Percentiles rank a stretch among this genome's conserved stretches.
phyloP scores from a whole-genome alignment of 35 echinoderm and acorn worm species.

The Lytechinus variegatus region DNA sequence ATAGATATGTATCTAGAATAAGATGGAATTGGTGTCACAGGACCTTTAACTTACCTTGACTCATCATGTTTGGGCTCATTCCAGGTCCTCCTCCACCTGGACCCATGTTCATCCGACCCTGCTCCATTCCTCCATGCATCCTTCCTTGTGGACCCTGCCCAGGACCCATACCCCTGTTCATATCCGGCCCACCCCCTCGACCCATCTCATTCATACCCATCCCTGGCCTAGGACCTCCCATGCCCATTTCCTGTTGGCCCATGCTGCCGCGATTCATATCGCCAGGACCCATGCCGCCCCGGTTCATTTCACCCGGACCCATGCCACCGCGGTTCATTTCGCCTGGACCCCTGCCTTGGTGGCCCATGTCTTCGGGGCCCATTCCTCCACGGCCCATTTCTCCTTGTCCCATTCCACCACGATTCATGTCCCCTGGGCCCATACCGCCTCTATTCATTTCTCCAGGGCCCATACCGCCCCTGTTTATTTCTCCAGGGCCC shows the following conservation, averaged over 20 bases:
- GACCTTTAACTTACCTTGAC: constrained; percentile 13
- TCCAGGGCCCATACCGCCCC: too few relatives aligned
- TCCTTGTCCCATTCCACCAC: not conserved
- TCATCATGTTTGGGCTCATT: constrained; percentile 46
- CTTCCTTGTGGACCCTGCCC: not conserved
- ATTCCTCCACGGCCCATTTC: not conserved
- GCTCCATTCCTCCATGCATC: constrained; percentile 36
- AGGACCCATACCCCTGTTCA: constrained; percentile 16
- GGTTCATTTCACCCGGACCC: constrained; percentile 22
- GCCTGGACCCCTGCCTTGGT: not conserved
- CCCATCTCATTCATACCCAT: not conserved
- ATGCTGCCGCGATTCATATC: constrained; percentile 24
- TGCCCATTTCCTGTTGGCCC: not conserved
- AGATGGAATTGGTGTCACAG: too few relatives aligned
- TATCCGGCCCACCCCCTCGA: not conserved
- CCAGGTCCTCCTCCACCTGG: constrained; percentile 37
- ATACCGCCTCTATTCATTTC: too few relatives aligned
- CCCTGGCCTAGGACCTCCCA: not conserved
- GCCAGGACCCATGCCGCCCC: constrained; percentile 1
- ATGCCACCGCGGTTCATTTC: constrained; percentile 22
- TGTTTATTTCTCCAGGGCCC: too few relatives aligned
- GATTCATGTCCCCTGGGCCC: too few relatives aligned
- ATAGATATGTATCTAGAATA: too few relatives aligned
- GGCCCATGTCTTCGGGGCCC: too few relatives aligned
- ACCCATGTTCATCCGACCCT: constrained; percentile 43